phyloP scores from a whole-genome alignment of 2,113 vertebrate species.

The Sclerurus mexicanus region DNA sequence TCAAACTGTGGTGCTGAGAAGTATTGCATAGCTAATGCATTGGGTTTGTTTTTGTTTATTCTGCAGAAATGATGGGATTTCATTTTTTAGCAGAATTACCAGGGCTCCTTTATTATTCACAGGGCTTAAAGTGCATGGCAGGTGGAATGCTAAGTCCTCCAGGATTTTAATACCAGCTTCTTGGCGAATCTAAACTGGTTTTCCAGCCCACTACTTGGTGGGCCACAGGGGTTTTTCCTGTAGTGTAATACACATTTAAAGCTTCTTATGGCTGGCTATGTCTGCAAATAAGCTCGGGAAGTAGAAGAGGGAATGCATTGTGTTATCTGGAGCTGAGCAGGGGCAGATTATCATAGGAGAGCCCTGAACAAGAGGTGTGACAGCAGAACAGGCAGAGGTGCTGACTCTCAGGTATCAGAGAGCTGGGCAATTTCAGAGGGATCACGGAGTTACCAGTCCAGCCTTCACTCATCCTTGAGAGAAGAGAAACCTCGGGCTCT shows the following conservation, averaged over 20 bases:
- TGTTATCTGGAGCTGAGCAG: background rate
- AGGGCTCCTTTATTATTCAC: slow-evolving; percentile 65
- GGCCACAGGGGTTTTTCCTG: slow-evolving; percentile 32
- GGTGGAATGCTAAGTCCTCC: slow-evolving; percentile 29
- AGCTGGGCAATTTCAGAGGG: background rate
- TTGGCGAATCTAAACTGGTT: slow-evolving; percentile 75
- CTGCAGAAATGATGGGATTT: slow-evolving; percentile 76
- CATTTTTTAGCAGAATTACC: slow-evolving; percentile 75
- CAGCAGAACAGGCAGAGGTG: background rate
- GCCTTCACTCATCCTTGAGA: background rate
- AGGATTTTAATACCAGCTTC: slow-evolving; percentile 64
- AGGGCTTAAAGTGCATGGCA: slow-evolving; percentile 64
- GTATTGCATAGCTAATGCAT: slow-evolving; percentile 77
- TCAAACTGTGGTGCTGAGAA: slow-evolving; percentile 57
- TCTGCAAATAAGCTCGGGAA: slow-evolving; percentile 53
- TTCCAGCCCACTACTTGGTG: slow-evolving; percentile 71
- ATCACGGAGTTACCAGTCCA: background rate
- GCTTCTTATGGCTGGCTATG: slow-evolving; percentile 42
- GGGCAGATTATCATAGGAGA: background rate
- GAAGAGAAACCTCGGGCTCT: background rate
- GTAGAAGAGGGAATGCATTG: background rate
- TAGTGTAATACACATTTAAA: slow-evolving; percentile 58
- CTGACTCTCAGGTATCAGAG: background rate
- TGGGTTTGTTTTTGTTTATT: slow-evolving; percentile 79
- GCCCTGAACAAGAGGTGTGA: background rate